Conservation (phyloP, 2,888 invertebrate species). For the Tetheella fluctuosa region DNA sequence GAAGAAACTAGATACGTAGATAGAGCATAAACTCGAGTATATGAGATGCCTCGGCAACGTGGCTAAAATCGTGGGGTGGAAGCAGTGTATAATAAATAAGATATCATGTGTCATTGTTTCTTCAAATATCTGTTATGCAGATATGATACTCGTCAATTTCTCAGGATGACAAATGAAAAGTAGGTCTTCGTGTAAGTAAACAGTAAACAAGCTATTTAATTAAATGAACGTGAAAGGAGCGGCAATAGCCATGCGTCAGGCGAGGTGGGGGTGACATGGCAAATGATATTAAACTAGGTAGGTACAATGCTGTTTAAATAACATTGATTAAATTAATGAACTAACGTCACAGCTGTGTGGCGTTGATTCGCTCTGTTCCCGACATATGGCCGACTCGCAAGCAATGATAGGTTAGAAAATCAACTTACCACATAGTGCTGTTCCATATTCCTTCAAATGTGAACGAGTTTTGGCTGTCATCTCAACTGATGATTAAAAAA, state of each 20-base stretch:
- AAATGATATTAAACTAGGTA: constrained; percentile 7
- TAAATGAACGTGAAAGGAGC: constrained; percentile 10
- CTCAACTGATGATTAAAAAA: constrained; percentile 58
- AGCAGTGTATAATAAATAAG: neutral
- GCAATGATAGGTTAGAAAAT: constrained; percentile 71
- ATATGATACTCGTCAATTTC: constrained; percentile 1
- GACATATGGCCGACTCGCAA: constrained; percentile 55
- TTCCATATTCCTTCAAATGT: constrained; percentile 84
- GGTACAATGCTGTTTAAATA: constrained; percentile 5
- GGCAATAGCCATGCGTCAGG: neutral
- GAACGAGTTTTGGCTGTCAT: constrained; percentile 83
- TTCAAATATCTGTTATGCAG: neutral
- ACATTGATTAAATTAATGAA: constrained; percentile 16
- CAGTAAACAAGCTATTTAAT: constrained; percentile 5
- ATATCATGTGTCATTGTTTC: neutral
- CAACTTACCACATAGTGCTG: constrained; percentile 81
- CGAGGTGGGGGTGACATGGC: constrained; percentile 1
- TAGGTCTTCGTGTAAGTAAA: constrained; percentile 5
- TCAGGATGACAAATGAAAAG: neutral
- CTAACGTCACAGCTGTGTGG: constrained; percentile 13
- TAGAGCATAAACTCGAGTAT: too few species aligned
- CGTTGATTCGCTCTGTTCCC: constrained; percentile 27
- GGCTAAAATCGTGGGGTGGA: too few species aligned
- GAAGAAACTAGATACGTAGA: too few species aligned
- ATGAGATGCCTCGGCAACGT: too few species aligned